These are phyloP conservation scores for Polia nebulosa DNA, from an alignment of 2,888 invertebrate genomes.

Conservation along the genomic window DNA sequence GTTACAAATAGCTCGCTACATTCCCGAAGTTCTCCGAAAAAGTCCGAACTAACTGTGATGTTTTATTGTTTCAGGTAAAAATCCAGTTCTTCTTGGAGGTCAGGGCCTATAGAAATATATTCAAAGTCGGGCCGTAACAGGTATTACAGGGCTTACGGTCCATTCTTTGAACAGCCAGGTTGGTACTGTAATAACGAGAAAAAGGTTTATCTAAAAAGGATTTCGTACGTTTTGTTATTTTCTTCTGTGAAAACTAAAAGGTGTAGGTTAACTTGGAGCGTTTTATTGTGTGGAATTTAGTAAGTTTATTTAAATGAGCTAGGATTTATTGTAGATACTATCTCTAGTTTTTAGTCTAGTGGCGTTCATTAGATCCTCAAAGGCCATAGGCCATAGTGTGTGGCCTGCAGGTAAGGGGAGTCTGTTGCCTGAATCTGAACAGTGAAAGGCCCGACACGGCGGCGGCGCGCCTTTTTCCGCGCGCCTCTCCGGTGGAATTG, in stretches of 20 bases:
- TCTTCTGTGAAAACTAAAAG: neutral
- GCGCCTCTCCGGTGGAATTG: no score
- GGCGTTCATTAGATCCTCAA: no score
- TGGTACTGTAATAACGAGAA: conserved; percentile 28
- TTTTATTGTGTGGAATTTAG: neutral
- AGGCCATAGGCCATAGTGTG: no score
- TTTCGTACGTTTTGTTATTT: conserved; percentile 24
- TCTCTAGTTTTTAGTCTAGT: no score
- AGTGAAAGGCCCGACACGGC: no score
- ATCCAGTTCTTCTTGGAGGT: conserved; percentile 10
- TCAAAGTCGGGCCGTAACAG: conserved; percentile 11
- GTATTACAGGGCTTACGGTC: conserved; percentile 23
- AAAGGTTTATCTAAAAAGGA: conserved; percentile 13
- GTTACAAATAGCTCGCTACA: neutral
- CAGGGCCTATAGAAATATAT: conserved; percentile 37
- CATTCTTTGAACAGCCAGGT: conserved; percentile 21
- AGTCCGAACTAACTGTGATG: conserved; percentile 8
- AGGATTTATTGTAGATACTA: neutral
- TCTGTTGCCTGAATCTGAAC: no score
- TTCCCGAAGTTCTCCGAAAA: neutral
- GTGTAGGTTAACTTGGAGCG: neutral
- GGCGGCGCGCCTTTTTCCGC: no score
- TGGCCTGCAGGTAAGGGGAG: no score
- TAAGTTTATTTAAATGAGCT: neutral
- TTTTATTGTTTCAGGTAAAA: conserved; percentile 60